Conservation (phyloP, 2,797 vertebrate genomes). For the Chrysolophus pictus region DNA sequence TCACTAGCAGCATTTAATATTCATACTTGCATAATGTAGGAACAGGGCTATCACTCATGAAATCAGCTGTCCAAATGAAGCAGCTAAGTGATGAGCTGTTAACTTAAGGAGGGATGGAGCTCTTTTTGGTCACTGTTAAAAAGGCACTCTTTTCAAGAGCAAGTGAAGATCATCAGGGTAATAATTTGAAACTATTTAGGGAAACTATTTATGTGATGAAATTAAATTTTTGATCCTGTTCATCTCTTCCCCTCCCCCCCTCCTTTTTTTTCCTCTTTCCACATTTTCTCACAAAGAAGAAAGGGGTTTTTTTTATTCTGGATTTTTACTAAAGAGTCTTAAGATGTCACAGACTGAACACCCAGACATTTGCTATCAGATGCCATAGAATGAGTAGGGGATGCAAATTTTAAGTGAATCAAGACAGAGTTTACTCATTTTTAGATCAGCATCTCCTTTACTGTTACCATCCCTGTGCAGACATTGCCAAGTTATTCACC, state of each 20-base stretch:
- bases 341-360: neutral
- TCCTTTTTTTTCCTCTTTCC: neutral
- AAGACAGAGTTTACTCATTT: neutral
- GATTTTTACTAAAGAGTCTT: neutral
- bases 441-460: neutral
- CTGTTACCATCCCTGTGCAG: neutral
- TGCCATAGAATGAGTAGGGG: neutral
- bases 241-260: neutral
- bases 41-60: conserved; percentile 65
- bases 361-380: neutral
- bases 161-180: neutral
- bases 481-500: neutral
- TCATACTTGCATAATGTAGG: conserved; percentile 54
- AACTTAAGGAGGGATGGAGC: conserved; percentile 14
- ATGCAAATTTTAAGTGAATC: neutral
- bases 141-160: neutral
- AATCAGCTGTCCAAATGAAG: conserved; percentile 55
- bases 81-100: conserved; percentile 61
- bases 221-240: neutral
- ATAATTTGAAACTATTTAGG: neutral
- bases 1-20: conserved; percentile 50
- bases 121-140: neutral
- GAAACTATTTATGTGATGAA: neutral
- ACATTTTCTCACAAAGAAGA: neutral
- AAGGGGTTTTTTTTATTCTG: neutral